These are phyloP conservation scores for Lithophane leautieri DNA, from an alignment of 2,888 invertebrate genomes.

Conservation along the genomic window DNA sequence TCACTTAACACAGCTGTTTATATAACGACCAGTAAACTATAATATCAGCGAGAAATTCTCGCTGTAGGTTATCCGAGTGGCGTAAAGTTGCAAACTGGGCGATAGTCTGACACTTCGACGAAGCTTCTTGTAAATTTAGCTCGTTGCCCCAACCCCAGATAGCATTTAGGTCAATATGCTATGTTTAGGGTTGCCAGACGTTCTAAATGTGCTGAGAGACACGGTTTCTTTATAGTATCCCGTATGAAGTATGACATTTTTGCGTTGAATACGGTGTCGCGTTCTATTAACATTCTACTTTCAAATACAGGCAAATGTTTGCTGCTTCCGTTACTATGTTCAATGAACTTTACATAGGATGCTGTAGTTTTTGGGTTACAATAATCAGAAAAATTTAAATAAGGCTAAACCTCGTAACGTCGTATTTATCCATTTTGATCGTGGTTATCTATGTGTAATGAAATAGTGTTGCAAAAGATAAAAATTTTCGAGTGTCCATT, in stretches of 20 bases:
- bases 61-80: conserved; percentile 60
- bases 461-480: background rate
- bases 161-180: conserved; percentile 72
- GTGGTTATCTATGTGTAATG: background rate
- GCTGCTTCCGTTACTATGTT: background rate
- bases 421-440: background rate
- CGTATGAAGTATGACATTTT: conserved; percentile 52
- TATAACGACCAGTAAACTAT: conserved; percentile 40
- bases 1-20: conserved; percentile 39
- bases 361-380: background rate
- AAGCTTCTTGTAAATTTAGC: conserved; percentile 73
- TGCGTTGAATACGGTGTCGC: conserved; percentile 23
- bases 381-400: background rate
- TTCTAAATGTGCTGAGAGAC: conserved; percentile 59
- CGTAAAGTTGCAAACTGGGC: conserved; percentile 69
- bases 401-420: background rate
- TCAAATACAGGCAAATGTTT: background rate
- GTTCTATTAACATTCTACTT: conserved; percentile 10
- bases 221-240: conserved; percentile 47
- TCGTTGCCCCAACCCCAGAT: conserved; percentile 63
- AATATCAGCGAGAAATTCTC: conserved; percentile 54
- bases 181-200: conserved; percentile 57
- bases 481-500: background rate
- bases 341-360: background rate
- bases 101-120: conserved; percentile 71